Evolutionary conservation across 2,797 vertebrate genomes (phyloP), one percentile per base, ranked within the genome.

Genomic region (Sebastes wilsoni): DNA sequence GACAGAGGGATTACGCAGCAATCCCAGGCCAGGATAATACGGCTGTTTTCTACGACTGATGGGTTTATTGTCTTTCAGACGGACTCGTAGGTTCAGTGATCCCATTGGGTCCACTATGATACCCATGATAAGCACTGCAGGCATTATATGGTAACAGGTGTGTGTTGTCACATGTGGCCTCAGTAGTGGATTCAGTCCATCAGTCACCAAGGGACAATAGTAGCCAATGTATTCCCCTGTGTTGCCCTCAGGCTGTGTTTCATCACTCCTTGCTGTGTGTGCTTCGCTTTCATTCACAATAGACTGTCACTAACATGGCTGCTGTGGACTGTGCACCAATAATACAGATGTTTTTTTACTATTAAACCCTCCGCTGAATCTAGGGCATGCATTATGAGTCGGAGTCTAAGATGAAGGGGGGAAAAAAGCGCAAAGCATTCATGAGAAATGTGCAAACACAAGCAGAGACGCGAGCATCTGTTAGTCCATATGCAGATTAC

Each of bases 401-500:
- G 56, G 72, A 32, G 55, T 81, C 67, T 75, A 77, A 79, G 54
- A 85, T 67, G 58, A 82, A 90, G 25, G 34, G 34, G 7, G 38
- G 22, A 9, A 14, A 42, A 72, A 75, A 23, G 56, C 18, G 18
- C 73, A 83, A 71, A 59, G 32, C 73, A 54, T 83, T 73, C 54
- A 5, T 32, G 66, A 61, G 67, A 86, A 90, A 85, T 85, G 71
- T 89, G 82, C 84, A 87, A 88, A 87, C 88, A 81, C 83, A 87
- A 80, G 82, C 87, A 60, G 66, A 87, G 88, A 88, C 55, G 1
- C 5, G 69, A 88, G 82, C 90, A 92, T 92, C 91, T 93, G 92
- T 89, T 83, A 56, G 88, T 83, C 83, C 92, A 88, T 92, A 89
- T 92, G 90, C 83, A 93, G 89, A 94, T 91, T 89, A 90, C 79